Conservation (phyloP, 2,888 invertebrate species). For the Polymixis lichenea region DNA sequence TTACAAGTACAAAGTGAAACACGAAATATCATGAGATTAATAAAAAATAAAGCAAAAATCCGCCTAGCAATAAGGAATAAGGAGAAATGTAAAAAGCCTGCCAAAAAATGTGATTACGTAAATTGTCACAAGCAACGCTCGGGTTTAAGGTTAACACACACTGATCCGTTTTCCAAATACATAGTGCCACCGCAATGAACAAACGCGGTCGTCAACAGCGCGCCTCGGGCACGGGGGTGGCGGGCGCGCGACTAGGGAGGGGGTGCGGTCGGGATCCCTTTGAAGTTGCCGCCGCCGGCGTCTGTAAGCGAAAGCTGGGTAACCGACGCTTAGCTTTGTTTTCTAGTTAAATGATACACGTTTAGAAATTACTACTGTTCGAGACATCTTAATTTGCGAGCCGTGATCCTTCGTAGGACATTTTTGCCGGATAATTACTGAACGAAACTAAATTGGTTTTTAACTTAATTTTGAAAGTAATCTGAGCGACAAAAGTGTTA, state of each 20-base stretch:
- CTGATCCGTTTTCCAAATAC: conserved; percentile 82
- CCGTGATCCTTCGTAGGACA: conserved; percentile 67
- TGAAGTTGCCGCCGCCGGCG: conserved; percentile 87
- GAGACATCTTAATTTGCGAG: conserved; percentile 70
- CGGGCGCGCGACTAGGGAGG: conserved; percentile 64
- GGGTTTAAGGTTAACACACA: conserved; percentile 79
- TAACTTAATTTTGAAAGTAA: conserved; percentile 67
- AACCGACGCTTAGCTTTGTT: conserved; percentile 89
- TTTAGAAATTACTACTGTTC: conserved; percentile 82
- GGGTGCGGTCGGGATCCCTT: conserved; percentile 84
- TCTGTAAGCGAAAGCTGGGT: conserved; percentile 87
- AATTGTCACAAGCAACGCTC: conserved; percentile 74
- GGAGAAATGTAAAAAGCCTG: conserved; percentile 55
- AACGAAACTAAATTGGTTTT: conserved; percentile 47
- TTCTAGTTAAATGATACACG: conserved; percentile 87
- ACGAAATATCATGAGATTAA: background rate
- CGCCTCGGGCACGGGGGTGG: conserved; percentile 73
- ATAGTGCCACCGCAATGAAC: conserved; percentile 81
- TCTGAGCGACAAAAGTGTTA: conserved; percentile 73
- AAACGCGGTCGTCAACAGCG: conserved; percentile 78
- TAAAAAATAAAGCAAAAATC: conserved; percentile 29
- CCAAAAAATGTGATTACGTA: conserved; percentile 65
- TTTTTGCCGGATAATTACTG: conserved; percentile 44
- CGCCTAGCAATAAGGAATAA: conserved; percentile 25
- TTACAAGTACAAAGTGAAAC: background rate